Base-by-base conservation (phyloP, 2,888 invertebrate genomes). In the Caenorhabditis macrosperma region DNA sequence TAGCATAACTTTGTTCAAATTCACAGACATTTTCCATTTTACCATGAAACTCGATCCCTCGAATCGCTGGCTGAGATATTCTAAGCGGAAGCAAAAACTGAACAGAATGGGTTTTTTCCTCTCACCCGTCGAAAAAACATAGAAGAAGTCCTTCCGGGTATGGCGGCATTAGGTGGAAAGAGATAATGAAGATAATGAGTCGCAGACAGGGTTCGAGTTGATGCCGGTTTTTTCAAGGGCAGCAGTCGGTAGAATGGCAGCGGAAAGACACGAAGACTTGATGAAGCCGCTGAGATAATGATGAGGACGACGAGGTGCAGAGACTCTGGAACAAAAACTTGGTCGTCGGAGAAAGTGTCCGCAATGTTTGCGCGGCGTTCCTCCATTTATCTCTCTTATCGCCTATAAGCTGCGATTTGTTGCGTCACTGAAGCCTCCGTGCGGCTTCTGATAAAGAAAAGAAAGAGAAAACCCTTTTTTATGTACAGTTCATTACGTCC, bases 201-300 rank as follows among this genome's bases (percentile, higher is more conserved):
- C 77, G 69, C 77, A 77, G 64, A 59, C 69, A 35, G 50, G 77
- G 77, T 69, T 77, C 48, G 57, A 67, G 68, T 63, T 69, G 68
- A 54, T 57, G 77, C 77, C 69, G 77, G 77, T 78, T 78, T 77
- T 78, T 78, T 78, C 78, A 78, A 78, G 78, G 78, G 78, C 78
- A 78, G 71, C 64, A 59, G 50, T 57, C 48, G 64, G 61, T 57
- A 57, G 38, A 48, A 44, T 54, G 67, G 61, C 52, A 61, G 54
- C 24, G 50, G 22, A 5, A 44, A 41, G 48, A 24, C 20, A 54
- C 22, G 33, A 54, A 69, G 60, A 61, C 61, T 28, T 71, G 61
- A 71, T 71, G 61, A 63, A 61, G 59, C 50, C 59, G 59, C 48
- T 22, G 68, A 69, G 71, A 61, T 55, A 71, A 24, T 61, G 22